Evolutionary conservation across 2,888 invertebrate genomes (phyloP).

Genomic region (Heliconius erato): DNA sequence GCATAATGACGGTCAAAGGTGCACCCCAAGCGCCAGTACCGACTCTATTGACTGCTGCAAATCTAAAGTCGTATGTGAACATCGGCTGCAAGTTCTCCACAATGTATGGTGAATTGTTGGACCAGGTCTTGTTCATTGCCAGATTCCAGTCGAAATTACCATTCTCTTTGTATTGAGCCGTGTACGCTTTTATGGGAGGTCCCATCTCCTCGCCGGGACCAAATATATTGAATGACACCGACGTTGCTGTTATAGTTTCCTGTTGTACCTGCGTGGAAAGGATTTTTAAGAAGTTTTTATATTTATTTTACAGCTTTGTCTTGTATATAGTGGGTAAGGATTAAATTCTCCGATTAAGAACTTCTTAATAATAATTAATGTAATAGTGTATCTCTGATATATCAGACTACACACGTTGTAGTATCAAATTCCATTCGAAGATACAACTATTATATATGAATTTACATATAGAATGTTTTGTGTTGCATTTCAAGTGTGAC

Average conservation of each 20-base stretch:
- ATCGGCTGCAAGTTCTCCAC: constrained; percentile 92
- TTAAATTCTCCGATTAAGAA: too few relatives aligned
- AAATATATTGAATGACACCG: constrained; percentile 91
- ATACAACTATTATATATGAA: too few relatives aligned
- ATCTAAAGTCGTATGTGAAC: constrained; percentile 92
- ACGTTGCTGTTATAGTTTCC: constrained; percentile 92
- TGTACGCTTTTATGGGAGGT: constrained; percentile 90
- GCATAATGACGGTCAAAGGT: constrained; percentile 89
- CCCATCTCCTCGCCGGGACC: constrained; percentile 91
- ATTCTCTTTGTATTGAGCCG: constrained; percentile 91
- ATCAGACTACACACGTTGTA: too few relatives aligned
- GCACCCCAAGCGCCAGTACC: constrained; percentile 92
- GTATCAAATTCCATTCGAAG: too few relatives aligned
- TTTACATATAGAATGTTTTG: too few relatives aligned
- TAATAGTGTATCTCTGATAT: too few relatives aligned
- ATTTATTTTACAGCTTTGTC: background rate
- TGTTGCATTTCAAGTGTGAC: too few relatives aligned
- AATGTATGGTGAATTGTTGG: constrained; percentile 91
- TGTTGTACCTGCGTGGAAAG: constrained; percentile 85
- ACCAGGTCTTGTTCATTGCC: constrained; percentile 91
- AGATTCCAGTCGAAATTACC: constrained; percentile 89
- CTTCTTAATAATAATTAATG: too few relatives aligned
- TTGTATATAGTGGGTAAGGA: too few relatives aligned
- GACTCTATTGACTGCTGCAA: constrained; percentile 94
- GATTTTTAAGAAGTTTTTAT: background rate